These are phyloP conservation scores for Ophion ellenae DNA, from an alignment of 2,888 invertebrate species.

Conservation along the genomic window DNA sequence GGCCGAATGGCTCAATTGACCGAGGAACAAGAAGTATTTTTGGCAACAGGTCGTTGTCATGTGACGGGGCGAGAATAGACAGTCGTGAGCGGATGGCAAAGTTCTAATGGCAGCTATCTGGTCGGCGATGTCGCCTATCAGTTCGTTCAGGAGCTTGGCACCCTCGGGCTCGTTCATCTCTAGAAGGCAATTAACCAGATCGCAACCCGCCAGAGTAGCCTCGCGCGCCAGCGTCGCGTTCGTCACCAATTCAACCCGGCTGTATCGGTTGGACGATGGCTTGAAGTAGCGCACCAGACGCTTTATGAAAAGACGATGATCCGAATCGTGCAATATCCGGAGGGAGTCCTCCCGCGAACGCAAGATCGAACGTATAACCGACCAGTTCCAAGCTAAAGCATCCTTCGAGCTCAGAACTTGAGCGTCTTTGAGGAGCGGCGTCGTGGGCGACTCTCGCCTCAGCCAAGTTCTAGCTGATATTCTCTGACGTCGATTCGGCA, in stretches of 20 bases:
- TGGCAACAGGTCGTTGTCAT: constrained; percentile 96
- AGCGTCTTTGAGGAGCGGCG: constrained; percentile 88
- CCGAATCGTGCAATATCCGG: constrained; percentile 87
- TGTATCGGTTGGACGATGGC: constrained; percentile 94
- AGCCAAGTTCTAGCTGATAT: constrained; percentile 78
- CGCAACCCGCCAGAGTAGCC: constrained; percentile 88
- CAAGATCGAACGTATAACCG: constrained; percentile 88
- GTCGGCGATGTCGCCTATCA: constrained; percentile 91
- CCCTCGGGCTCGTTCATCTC: constrained; percentile 89
- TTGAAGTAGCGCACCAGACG: constrained; percentile 93
- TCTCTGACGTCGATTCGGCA: constrained; percentile 75
- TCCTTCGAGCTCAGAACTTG: constrained; percentile 92
- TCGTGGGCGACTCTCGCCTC: constrained; percentile 78
- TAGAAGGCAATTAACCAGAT: constrained; percentile 90
- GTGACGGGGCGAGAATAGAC: constrained; percentile 94
- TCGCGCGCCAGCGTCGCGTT: constrained; percentile 85
- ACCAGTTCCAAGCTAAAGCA: constrained; percentile 96
- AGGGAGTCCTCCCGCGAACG: constrained; percentile 85
- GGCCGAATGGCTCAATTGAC: constrained; percentile 91
- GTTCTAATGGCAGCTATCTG: constrained; percentile 90
- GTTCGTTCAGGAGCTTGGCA: constrained; percentile 89
- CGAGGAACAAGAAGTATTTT: constrained; percentile 97
- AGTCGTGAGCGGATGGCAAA: constrained; percentile 92
- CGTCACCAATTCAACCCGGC: constrained; percentile 90
- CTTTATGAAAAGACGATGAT: constrained; percentile 88